Evolutionary conservation across 2,113 vertebrate genomes (phyloP).

Genomic region (Solea senegalensis): DNA sequence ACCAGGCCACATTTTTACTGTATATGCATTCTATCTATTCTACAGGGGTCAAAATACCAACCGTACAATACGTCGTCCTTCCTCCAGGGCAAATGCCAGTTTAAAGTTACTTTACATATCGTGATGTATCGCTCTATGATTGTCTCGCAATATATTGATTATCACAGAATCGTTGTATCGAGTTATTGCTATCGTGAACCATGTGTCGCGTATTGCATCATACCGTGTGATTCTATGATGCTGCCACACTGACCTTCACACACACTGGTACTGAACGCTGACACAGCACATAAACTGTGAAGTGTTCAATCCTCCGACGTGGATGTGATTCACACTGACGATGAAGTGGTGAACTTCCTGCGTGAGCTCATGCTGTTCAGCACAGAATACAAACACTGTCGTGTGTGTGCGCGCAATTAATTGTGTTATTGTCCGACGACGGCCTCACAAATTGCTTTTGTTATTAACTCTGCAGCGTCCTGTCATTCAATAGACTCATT

Average conservation of each 20-base stretch:
- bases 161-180: too few species aligned
- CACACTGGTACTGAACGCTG: background rate
- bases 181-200: too few species aligned
- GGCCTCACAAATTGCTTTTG: constrained; percentile 21
- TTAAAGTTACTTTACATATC: too few species aligned
- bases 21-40: too few species aligned
- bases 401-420: background rate
- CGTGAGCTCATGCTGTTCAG: background rate
- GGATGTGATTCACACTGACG: background rate
- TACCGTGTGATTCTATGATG: background rate
- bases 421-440: constrained; percentile 30
- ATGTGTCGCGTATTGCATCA: too few species aligned
- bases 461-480: constrained; percentile 40
- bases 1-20: too few species aligned
- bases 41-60: too few species aligned
- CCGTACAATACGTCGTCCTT: too few species aligned
- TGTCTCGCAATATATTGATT: too few species aligned
- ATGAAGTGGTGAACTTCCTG: constrained; percentile 24
- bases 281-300: background rate
- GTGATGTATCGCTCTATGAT: too few species aligned
- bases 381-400: constrained; percentile 1
- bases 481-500: constrained; percentile 61
- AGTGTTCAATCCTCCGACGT: background rate
- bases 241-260: background rate
- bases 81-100: too few species aligned